phyloP scores from a whole-genome alignment of 2,113 vertebrate genomes.

The Pantherophis guttatus region DNA sequence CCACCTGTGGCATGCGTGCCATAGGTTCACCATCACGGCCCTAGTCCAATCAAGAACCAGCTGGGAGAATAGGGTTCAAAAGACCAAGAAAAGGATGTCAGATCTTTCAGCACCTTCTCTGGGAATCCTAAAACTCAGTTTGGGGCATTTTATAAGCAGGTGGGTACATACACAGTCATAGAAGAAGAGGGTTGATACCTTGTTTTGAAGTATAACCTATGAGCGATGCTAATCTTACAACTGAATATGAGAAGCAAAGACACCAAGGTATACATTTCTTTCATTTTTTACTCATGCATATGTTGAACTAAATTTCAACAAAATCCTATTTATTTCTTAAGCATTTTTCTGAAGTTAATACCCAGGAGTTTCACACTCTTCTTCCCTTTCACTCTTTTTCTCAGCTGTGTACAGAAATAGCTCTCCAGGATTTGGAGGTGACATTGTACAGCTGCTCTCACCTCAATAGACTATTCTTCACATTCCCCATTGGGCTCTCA shows the following conservation, averaged over 20 bases:
- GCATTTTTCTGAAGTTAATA: conserved; percentile 20
- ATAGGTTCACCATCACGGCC: too few relatives aligned
- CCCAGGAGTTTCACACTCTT: conserved; percentile 6
- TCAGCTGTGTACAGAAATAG: neutral
- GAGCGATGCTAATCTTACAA: conserved; percentile 9
- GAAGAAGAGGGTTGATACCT: neutral
- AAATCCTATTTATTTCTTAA: conserved; percentile 11
- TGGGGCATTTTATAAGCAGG: neutral
- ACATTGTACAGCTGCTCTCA: neutral
- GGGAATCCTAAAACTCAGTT: neutral
- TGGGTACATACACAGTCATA: neutral
- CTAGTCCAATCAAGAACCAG: neutral
- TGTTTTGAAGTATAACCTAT: conserved; percentile 5
- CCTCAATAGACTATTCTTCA: neutral
- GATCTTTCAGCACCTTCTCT: neutral
- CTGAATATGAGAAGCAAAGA: conserved; percentile 29
- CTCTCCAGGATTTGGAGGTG: neutral
- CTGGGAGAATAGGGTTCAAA: too few relatives aligned
- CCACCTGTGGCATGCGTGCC: too few relatives aligned
- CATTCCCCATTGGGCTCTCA: neutral
- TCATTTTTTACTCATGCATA: conserved; percentile 15
- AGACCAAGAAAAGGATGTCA: neutral
- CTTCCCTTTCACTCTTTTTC: neutral
- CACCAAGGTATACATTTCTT: conserved; percentile 22
- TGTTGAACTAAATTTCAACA: conserved; percentile 17